Conservation (phyloP, 1,140 invertebrate species). For the Pseudachorutes palmiensis region DNA sequence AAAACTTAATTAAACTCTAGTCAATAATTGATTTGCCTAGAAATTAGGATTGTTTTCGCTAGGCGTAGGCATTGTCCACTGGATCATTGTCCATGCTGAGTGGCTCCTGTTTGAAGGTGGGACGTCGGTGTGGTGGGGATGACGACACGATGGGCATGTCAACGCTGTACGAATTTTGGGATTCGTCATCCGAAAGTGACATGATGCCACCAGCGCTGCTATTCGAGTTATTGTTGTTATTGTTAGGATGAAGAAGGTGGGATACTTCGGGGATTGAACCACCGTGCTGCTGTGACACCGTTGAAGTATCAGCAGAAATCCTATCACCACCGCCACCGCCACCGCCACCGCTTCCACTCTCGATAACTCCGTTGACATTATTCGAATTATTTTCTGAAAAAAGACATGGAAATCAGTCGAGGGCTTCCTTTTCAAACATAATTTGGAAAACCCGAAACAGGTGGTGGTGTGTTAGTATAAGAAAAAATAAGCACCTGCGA, state of each 20-base stretch:
- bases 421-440: not conserved
- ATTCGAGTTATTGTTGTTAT: slow-evolving; percentile 7
- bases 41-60: slow-evolving; percentile 18
- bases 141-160: slow-evolving; percentile 40
- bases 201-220: slow-evolving; percentile 40
- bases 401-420: slow-evolving; percentile 8
- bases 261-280: too few relatives aligned
- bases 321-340: too few relatives aligned
- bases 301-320: too few relatives aligned
- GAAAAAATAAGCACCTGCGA: not conserved
- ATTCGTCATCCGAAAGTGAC: slow-evolving; percentile 44
- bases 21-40: too few relatives aligned
- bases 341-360: too few relatives aligned
- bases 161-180: slow-evolving; percentile 43
- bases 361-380: not conserved
- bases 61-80: slow-evolving; percentile 34
- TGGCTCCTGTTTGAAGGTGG: slow-evolving; percentile 46
- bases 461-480: not conserved
- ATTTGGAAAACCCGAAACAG: not conserved
- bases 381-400: slow-evolving; percentile 18
- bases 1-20: too few relatives aligned
- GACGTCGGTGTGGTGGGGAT: slow-evolving; percentile 36
- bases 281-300: too few relatives aligned
- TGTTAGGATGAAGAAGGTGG: not conserved
- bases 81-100: slow-evolving; percentile 42